Evolutionary conservation across 1,140 invertebrate genomes (phyloP).

Genomic region (Heliothis subflexa): DNA sequence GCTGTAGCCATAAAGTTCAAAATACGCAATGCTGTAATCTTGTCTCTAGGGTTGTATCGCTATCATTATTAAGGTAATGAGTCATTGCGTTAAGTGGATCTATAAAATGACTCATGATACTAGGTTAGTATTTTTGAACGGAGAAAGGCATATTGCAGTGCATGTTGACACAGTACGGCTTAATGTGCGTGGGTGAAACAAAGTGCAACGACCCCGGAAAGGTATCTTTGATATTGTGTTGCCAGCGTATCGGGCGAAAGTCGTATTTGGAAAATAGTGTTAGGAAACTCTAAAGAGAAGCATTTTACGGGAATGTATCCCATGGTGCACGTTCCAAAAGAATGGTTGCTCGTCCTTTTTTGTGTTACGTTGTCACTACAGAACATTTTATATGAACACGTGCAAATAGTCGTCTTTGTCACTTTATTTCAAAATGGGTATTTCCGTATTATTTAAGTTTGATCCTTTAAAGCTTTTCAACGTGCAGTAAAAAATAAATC

Average conservation of each 20-base stretch:
- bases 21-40: background rate
- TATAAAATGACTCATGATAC: conserved; percentile 57
- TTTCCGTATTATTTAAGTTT: too few species aligned
- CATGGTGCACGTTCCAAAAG: conserved; percentile 32
- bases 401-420: background rate
- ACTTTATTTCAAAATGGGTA: background rate
- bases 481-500: background rate
- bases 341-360: conserved; percentile 17
- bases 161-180: conserved; percentile 45
- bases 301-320: conserved; percentile 27
- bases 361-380: conserved; percentile 6
- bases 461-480: background rate
- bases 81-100: conserved; percentile 63
- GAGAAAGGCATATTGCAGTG: conserved; percentile 39
- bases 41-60: conserved; percentile 44
- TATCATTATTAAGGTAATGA: conserved; percentile 72
- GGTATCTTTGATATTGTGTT: conserved; percentile 59
- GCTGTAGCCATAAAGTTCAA: conserved; percentile 44
- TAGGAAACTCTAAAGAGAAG: conserved; percentile 1
- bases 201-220: conserved; percentile 70
- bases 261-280: conserved; percentile 10
- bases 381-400: conserved; percentile 8
- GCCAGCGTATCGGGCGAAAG: conserved; percentile 21
- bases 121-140: conserved; percentile 46
- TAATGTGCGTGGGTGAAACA: conserved; percentile 65